Base-by-base conservation (phyloP, 2,113 vertebrate genomes). In the Apus apus region DNA sequence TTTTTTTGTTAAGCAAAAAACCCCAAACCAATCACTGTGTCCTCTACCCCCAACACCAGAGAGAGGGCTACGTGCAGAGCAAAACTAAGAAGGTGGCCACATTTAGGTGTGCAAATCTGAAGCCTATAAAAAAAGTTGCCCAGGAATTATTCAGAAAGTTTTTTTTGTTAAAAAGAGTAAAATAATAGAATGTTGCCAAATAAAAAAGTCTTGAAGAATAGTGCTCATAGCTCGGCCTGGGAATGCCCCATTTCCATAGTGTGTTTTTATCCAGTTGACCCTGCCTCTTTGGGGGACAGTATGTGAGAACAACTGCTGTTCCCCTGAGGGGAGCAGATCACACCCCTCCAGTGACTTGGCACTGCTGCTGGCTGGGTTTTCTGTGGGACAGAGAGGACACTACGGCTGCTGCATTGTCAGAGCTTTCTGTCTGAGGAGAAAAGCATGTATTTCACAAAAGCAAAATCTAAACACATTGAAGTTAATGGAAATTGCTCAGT, bases 101-200 rank as follows among this genome's bases (percentile, higher is more conserved):
- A 48, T 58, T 22, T 45, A 58, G 30, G 36, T 62, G 40, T 15
- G 32, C 43, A 81, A 67, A 88, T 32, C 6, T 9, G 43, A 81
- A 67, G n/a, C 34, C 30, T 34, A 72, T 51, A 13, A 29, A 85
- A 88, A 46, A 93, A 43, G 6, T n/a, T 76, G 21, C 13, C 57
- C 8, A 32, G 72, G n/a, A 4, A 19, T 62, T 70, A 32, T 43
- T 56, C 0, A 0, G 18, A 9, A 57, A 71, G 5, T 21, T 60
- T 51, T 73, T 74, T 48, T 15, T n/a, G n/a, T 60, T 54, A 19
- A 56, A 77, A 70, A 70, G 19, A 68, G 11, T 26, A 62, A 84
- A 46, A 40, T 30, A 36, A 67, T 4, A 67, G 29, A 43, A 78
- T 9, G 2, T 6, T 71, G 64, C 10, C 34, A 54, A 40, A 76